Conservation (phyloP, 2,888 invertebrate species). For the Parnassius smintheus region DNA sequence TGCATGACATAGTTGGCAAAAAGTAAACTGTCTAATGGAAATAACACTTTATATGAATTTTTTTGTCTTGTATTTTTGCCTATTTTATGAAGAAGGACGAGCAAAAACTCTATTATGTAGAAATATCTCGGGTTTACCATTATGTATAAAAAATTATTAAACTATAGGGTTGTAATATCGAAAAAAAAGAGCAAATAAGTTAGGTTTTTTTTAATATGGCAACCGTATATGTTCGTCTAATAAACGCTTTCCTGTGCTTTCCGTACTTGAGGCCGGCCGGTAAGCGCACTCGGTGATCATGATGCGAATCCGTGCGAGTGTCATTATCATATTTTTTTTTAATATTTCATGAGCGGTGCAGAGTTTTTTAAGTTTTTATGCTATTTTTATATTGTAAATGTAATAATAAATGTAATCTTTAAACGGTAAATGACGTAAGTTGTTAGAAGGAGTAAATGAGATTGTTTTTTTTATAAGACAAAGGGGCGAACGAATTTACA, state of each 20-base stretch:
- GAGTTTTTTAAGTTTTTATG: conserved; percentile 6
- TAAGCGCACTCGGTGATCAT: conserved; percentile 22
- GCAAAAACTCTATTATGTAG: too few species aligned
- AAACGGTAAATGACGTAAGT: too few species aligned
- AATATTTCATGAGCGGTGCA: conserved; percentile 9
- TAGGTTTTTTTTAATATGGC: conserved; percentile 7
- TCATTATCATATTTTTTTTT: conserved; percentile 27
- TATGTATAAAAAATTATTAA: neutral
- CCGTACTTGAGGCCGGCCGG: conserved; percentile 12
- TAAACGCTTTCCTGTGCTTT: conserved; percentile 19
- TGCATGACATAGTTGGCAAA: too few species aligned
- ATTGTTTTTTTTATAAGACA: too few species aligned
- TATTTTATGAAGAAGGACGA: too few species aligned
- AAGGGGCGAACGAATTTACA: too few species aligned
- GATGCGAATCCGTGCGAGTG: conserved; percentile 23
- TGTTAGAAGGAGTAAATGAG: too few species aligned
- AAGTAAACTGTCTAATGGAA: too few species aligned
- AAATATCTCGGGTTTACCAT: too few species aligned
- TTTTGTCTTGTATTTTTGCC: too few species aligned
- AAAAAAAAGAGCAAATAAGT: neutral
- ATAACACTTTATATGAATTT: too few species aligned
- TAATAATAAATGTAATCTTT: neutral
- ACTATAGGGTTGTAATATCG: neutral
- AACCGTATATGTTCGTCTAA: conserved; percentile 11
- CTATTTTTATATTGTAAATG: neutral